Evolutionary conservation across 1,140 invertebrate genomes (phyloP).

Genomic region (Drosophila nikananu): DNA sequence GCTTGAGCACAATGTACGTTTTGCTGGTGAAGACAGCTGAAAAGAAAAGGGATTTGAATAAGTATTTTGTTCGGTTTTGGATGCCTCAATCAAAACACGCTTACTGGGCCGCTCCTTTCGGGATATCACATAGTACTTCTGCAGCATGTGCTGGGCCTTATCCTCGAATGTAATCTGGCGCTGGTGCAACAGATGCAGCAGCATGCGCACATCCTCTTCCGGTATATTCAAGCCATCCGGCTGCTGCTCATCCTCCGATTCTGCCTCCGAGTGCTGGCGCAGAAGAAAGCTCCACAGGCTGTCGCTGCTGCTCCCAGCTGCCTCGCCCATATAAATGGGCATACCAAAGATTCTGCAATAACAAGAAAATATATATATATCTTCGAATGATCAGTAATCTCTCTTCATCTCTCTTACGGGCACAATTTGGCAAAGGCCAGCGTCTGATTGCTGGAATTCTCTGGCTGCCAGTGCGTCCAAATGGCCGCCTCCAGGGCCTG

Average conservation of each 20-base stretch:
- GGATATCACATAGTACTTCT: slow-evolving; percentile 74
- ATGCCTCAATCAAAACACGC: too few relatives aligned
- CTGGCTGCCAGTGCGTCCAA: slow-evolving; percentile 76
- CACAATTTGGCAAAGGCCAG: slow-evolving; percentile 59
- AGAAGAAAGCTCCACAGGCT: slow-evolving; percentile 55
- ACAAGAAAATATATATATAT: background rate
- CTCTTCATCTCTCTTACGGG: slow-evolving; percentile 42
- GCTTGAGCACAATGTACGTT: slow-evolving; percentile 71
- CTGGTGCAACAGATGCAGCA: slow-evolving; percentile 60
- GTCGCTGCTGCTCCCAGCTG: slow-evolving; percentile 21
- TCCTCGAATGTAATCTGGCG: slow-evolving; percentile 45
- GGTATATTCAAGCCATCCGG: slow-evolving; percentile 56
- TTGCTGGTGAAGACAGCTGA: slow-evolving; percentile 72
- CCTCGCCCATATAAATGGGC: slow-evolving; percentile 67
- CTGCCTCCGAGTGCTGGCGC: slow-evolving; percentile 18
- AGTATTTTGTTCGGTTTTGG: too few relatives aligned
- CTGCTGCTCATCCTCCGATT: background rate
- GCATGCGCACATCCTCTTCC: slow-evolving; percentile 56
- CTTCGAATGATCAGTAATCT: background rate
- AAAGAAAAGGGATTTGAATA: fast-evolving
- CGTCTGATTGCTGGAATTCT: slow-evolving; percentile 50
- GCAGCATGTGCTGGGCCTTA: slow-evolving; percentile 55
- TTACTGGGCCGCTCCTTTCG: slow-evolving; percentile 64
- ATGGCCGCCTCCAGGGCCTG: slow-evolving; percentile 65
- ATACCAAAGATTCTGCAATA: slow-evolving; percentile 71